Evolutionary conservation across 2,797 vertebrate genomes (phyloP).

Genomic region (Fistularia commersonii): DNA sequence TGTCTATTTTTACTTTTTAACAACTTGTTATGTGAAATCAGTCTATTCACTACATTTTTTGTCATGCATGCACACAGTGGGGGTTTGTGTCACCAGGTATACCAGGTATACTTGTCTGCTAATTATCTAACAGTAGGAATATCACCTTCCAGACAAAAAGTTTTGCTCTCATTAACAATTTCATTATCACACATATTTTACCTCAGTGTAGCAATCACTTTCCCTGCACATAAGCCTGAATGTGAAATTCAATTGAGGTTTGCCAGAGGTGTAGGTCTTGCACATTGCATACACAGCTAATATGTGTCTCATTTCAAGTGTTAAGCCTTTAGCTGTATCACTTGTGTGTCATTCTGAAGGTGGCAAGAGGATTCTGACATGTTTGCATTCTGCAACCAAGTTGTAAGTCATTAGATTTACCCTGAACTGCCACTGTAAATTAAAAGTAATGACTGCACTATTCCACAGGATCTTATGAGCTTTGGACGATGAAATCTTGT

Average conservation of each 20-base stretch:
- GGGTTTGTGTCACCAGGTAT: constrained; percentile 3
- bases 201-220: constrained; percentile 16
- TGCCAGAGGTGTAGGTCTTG: constrained; percentile 3
- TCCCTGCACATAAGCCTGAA: constrained; percentile 7
- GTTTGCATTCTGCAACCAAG: constrained; percentile 26
- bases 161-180: constrained; percentile 46
- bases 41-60: too few species aligned
- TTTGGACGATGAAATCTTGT: constrained; percentile 34
- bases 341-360: constrained; percentile 17
- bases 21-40: too few species aligned
- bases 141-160: constrained; percentile 41
- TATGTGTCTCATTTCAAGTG: constrained; percentile 10
- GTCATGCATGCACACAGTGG: neutral
- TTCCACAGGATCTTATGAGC: constrained; percentile 29
- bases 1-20: constrained; percentile 25
- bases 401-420: constrained; percentile 46
- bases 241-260: neutral
- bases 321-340: constrained; percentile 2
- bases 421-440: constrained; percentile 26
- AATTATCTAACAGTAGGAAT: constrained; percentile 46
- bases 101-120: constrained; percentile 29
- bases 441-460: constrained; percentile 43
- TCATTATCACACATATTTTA: constrained; percentile 45
- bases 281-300: constrained; percentile 11
- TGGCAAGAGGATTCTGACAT: constrained; percentile 25